Conservation (phyloP, 2,113 vertebrate genomes). For the Bos indicus region DNA sequence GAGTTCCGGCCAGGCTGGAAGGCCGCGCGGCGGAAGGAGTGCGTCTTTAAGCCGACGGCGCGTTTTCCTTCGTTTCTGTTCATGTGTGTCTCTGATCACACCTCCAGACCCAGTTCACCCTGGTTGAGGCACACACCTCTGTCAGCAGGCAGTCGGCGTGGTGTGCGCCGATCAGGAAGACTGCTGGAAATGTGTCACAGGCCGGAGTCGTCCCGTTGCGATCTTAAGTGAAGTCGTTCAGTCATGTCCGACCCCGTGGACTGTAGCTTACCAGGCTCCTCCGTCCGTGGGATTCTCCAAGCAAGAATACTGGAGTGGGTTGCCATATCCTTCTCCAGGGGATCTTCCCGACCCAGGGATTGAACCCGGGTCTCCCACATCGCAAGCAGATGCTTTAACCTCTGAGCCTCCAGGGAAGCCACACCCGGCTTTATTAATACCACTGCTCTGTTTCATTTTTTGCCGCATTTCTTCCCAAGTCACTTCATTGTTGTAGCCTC, state of each 20-base stretch:
- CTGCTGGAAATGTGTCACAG: not conserved
- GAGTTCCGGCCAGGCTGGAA: not conserved
- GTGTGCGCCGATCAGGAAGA: accelerated
- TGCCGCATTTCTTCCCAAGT: not conserved
- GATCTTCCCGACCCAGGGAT: too few species aligned
- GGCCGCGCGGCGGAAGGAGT: slow-evolving; percentile 32
- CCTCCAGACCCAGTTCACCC: not conserved
- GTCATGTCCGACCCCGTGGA: too few species aligned
- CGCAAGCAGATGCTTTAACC: too few species aligned
- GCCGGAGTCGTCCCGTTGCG: not conserved
- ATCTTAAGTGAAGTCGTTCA: not conserved
- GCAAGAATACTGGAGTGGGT: too few species aligned
- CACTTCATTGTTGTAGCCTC: not conserved
- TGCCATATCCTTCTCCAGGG: too few species aligned
- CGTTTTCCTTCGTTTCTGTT: not conserved
- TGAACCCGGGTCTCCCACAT: too few species aligned
- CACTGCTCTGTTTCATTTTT: not conserved
- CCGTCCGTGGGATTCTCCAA: too few species aligned
- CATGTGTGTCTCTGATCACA: not conserved
- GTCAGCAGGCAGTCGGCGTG: not conserved
- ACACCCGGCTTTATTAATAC: not conserved
- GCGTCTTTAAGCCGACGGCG: slow-evolving; percentile 67
- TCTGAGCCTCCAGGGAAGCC: too few species aligned
- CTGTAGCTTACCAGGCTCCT: too few species aligned
- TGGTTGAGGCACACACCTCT: not conserved